Base-by-base conservation (phyloP, 1,140 invertebrate genomes). In the Drosophila sechellia region DNA sequence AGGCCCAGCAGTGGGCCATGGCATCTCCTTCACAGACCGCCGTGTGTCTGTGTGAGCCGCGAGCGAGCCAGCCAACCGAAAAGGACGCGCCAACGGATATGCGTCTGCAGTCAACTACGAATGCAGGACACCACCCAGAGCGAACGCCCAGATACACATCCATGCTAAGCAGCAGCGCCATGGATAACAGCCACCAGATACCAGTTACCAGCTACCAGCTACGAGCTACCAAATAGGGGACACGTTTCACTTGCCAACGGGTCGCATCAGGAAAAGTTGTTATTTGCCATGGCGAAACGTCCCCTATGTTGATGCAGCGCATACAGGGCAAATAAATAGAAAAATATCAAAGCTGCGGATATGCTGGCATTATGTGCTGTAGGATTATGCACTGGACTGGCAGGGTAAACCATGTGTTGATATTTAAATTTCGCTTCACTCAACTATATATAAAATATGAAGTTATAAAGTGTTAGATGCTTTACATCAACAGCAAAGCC, bases 31-130 rank as follows among this genome's bases (percentile, higher is more conserved):
- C 52, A 43, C 40, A 42, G 2, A n/a, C 37, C 15, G 20, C 15
- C 34, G 22, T 35, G 48, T 40, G 39, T 61, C 12, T 48, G 71
- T 60, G 34, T 10, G 40, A n/a, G 25, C 13, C 46, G 48, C 48
- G 48, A 35, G 40, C 5, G 69, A 58, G 55, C 35, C 58, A 59
- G 34, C 61, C 61, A 61, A 52, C 68, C 63, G 76, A 78, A 79
- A 86, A 66, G 68, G 68, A 76, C 66, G 49, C 76, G 61, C 60
- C 55, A 84, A 79, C 63, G 72, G 81, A 86, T 86, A 81, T 85
- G 81, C 78, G 78, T 87, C 70, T 81, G 83, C 75, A 86, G 79
- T 79, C 83, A 81, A 81, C 78, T 72, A 81, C 46, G 63, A 79
- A 71, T 87, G 74, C 78, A 81, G 69, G 48, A 80, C 53, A 53